A percentile compares a stretch with the other conserved stretches of the same genome.
phyloP scores from a whole-genome alignment of 1,140 invertebrate species.

The Ostrea denselamellosa region DNA sequence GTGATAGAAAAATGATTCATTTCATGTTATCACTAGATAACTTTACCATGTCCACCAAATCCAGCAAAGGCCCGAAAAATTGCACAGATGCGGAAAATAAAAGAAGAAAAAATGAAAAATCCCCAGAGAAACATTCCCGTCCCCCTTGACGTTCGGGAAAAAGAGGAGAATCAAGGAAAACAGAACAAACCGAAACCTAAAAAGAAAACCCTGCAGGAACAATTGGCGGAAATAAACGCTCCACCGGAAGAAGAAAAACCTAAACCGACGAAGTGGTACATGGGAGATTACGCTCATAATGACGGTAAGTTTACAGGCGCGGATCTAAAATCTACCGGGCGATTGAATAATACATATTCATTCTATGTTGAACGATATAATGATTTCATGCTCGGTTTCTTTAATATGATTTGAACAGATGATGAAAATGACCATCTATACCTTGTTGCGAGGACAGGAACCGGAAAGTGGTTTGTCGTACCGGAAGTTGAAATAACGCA shows the following conservation, averaged over 20 bases:
- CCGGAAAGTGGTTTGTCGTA: constrained; percentile 63
- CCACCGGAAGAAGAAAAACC: constrained; percentile 57
- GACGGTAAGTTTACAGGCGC: constrained; percentile 63
- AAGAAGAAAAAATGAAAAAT: constrained; percentile 75
- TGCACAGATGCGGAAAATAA: constrained; percentile 71
- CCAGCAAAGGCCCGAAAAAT: constrained; percentile 69
- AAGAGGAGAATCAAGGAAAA: constrained; percentile 54
- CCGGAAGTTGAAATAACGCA: constrained; percentile 67
- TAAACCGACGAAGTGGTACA: constrained; percentile 70
- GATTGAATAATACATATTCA: neutral
- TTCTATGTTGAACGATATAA: neutral
- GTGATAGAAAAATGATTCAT: neutral
- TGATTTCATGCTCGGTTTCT: neutral
- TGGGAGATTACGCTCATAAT: constrained; percentile 71
- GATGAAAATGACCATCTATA: constrained; percentile 74
- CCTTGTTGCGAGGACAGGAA: constrained; percentile 57
- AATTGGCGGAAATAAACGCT: constrained; percentile 47
- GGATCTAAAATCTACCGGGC: too few relatives aligned
- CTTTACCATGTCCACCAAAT: constrained; percentile 60
- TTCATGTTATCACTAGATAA: constrained; percentile 47
- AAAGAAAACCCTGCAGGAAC: constrained; percentile 47
- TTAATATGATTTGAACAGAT: constrained; percentile 58
- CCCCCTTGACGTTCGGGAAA: constrained; percentile 48
- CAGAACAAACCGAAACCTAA: constrained; percentile 54
- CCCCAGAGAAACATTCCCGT: constrained; percentile 47